Conservation (phyloP, 2,113 vertebrate genomes). For the Turnix velox region DNA sequence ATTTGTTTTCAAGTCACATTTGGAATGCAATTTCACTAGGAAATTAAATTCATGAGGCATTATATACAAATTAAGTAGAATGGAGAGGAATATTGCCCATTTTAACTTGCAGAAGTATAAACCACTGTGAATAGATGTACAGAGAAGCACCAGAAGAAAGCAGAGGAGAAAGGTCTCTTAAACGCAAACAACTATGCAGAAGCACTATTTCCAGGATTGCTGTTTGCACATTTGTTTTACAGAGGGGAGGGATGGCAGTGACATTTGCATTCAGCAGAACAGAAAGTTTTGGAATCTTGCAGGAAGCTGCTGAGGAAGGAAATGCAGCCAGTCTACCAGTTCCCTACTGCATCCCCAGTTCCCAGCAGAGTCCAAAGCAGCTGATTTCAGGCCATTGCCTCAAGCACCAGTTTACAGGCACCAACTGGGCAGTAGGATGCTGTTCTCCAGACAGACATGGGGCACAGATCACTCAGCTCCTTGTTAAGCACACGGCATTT, state of each 20-base stretch:
- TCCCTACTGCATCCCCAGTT: not conserved
- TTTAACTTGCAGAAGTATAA: not conserved
- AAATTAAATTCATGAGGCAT: not conserved
- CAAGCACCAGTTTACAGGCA: not conserved
- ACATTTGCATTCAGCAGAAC: not conserved
- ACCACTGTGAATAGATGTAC: not conserved
- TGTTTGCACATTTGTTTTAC: not conserved
- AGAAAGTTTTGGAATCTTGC: not conserved
- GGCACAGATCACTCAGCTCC: not conserved
- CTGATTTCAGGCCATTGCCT: not conserved
- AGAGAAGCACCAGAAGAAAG: not conserved
- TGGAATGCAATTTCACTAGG: not conserved
- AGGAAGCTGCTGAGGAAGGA: not conserved
- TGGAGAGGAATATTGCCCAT: not conserved
- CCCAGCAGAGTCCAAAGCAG: not conserved
- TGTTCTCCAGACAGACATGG: not conserved
- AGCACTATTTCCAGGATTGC: not conserved
- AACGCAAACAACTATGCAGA: not conserved
- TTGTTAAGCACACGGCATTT: not conserved
- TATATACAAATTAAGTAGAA: not conserved
- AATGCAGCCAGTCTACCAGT: not conserved
- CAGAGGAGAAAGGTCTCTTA: not conserved
- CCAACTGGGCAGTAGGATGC: not conserved
- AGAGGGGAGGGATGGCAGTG: not conserved
- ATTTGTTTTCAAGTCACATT: not conserved